phyloP scores from a whole-genome alignment of 2,888 invertebrate genomes.

The Polymixis lichenea region DNA sequence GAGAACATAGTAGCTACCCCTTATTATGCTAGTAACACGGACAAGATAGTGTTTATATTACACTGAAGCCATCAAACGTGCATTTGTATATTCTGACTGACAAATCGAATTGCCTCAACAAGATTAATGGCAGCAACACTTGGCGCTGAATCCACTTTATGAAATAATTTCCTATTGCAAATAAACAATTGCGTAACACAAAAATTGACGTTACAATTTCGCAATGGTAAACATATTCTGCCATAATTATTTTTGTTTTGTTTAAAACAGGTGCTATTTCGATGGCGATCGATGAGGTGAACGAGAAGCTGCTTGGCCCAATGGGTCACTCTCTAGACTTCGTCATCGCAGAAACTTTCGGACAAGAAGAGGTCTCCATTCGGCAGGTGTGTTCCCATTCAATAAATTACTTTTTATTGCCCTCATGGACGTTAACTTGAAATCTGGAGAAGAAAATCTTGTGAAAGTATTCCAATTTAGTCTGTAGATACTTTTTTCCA shows the following conservation, averaged over 20 bases:
- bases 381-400: constrained; percentile 86
- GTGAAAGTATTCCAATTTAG: constrained; percentile 71
- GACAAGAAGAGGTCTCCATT: constrained; percentile 96
- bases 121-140: constrained; percentile 73
- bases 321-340: constrained; percentile 95
- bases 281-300: constrained; percentile 96
- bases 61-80: constrained; percentile 54
- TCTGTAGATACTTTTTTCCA: constrained; percentile 71
- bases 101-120: constrained; percentile 69
- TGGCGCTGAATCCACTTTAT: constrained; percentile 70
- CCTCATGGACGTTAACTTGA: constrained; percentile 46
- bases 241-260: constrained; percentile 37
- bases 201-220: constrained; percentile 41
- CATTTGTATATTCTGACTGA: constrained; percentile 68
- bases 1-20: constrained; percentile 6
- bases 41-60: constrained; percentile 34
- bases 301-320: constrained; percentile 90
- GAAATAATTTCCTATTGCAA: constrained; percentile 58
- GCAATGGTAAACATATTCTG: constrained; percentile 18
- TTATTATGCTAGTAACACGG: constrained; percentile 20
- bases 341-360: constrained; percentile 97
- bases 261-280: constrained; percentile 94
- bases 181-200: constrained; percentile 53
- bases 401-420: constrained; percentile 58
- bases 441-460: constrained; percentile 59